Conservation (phyloP, 2,888 invertebrate genomes). For the Platycheirus albimanus region DNA sequence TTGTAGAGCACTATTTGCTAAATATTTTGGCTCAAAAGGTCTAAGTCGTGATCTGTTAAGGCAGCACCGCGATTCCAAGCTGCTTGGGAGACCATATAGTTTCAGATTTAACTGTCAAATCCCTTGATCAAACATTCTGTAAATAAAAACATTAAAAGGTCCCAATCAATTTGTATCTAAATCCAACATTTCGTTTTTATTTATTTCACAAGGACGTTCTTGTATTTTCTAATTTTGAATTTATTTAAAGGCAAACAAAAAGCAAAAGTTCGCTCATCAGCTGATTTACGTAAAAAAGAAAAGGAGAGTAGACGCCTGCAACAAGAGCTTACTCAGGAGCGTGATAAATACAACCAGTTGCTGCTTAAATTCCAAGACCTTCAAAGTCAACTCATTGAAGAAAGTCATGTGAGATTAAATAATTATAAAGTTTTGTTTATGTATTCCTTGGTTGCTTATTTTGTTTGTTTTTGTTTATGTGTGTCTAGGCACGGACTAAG, state of each 20-base stretch:
- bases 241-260: slow-evolving; percentile 87
- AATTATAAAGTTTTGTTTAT: too few relatives aligned
- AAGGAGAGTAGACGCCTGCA: slow-evolving; percentile 97
- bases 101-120: too few relatives aligned
- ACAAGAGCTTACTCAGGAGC: slow-evolving; percentile 96
- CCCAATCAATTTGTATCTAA: too few relatives aligned
- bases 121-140: too few relatives aligned
- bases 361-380: slow-evolving; percentile 93
- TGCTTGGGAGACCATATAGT: too few relatives aligned
- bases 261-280: slow-evolving; percentile 90
- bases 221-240: background rate
- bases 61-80: too few relatives aligned
- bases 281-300: slow-evolving; percentile 93
- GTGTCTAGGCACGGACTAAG: slow-evolving; percentile 84
- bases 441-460: background rate
- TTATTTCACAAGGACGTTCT: too few relatives aligned
- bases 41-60: too few relatives aligned
- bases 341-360: slow-evolving; percentile 96
- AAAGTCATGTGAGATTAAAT: slow-evolving; percentile 85
- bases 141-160: too few relatives aligned
- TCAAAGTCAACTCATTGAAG: slow-evolving; percentile 92
- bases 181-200: background rate
- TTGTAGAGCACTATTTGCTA: too few relatives aligned
- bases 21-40: too few relatives aligned
- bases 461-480: background rate